Conservation (phyloP, 2,797 vertebrate genomes). For the Threskiornis aethiopicus region DNA sequence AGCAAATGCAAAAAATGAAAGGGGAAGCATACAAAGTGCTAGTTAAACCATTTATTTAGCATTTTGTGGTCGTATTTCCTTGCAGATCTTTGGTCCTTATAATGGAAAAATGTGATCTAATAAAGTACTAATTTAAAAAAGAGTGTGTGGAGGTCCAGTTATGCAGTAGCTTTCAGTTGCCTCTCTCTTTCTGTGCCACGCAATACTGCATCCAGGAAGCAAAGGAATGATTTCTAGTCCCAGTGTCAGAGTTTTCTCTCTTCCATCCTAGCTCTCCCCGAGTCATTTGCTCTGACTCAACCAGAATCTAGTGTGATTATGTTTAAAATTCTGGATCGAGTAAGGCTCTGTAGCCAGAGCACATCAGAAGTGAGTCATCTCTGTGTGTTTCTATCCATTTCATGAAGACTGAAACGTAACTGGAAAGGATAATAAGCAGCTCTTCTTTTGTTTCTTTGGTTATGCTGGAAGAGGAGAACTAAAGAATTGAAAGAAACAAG, state of each 20-base stretch:
- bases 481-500: neutral
- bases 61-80: neutral
- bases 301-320: neutral
- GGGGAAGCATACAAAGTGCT: neutral
- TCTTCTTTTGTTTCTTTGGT: neutral
- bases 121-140: neutral
- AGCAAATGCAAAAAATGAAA: neutral
- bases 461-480: neutral
- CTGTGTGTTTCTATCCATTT: neutral
- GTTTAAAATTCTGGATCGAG: neutral
- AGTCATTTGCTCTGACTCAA: neutral
- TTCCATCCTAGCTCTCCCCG: neutral
- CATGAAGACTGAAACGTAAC: neutral
- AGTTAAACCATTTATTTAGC: neutral
- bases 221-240: neutral
- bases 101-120: neutral
- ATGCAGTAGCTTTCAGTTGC: neutral
- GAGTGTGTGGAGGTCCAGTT: neutral
- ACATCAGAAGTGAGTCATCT: neutral
- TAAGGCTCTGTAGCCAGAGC: neutral
- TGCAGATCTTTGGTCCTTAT: neutral
- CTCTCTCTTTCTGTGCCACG: neutral
- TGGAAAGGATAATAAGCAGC: neutral
- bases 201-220: neutral
- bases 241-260: neutral